Conservation (phyloP, 2,797 vertebrate species). For the Gouania willdenowi region DNA sequence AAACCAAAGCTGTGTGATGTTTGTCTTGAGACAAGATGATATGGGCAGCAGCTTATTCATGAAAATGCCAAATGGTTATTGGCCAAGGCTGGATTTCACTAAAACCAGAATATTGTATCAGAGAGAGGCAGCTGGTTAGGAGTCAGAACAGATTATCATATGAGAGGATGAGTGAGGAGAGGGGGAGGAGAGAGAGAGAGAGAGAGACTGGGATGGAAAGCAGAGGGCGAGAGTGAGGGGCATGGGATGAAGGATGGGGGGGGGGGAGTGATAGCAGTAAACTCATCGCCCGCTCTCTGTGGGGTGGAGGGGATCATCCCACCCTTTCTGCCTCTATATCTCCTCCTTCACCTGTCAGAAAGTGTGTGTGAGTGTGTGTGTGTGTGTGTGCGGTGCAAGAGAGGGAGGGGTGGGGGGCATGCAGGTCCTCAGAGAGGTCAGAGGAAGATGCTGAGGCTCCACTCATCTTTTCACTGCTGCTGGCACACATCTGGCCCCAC, state of each 20-base stretch:
- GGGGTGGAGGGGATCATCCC: constrained; percentile 67
- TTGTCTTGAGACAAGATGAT: constrained; percentile 60
- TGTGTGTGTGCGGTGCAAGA: constrained; percentile 22
- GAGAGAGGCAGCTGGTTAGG: constrained; percentile 79
- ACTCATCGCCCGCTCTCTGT: constrained; percentile 69
- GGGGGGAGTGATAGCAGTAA: constrained; percentile 55
- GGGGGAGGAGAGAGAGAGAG: constrained; percentile 32
- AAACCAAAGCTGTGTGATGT: constrained; percentile 50
- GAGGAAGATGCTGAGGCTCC: constrained; percentile 57
- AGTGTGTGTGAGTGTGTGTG: constrained; percentile 36
- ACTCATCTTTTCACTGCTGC: constrained; percentile 62
- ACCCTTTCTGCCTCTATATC: constrained; percentile 59
- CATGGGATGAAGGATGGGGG: constrained; percentile 27
- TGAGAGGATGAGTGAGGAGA: constrained; percentile 68
- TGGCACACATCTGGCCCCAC: constrained; percentile 70
- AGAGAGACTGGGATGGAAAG: constrained; percentile 48
- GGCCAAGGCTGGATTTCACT: constrained; percentile 76
- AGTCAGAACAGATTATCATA: constrained; percentile 81
- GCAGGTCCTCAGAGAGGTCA: constrained; percentile 73
- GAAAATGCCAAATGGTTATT: constrained; percentile 74
- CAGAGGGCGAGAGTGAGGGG: constrained; percentile 47
- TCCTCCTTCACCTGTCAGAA: constrained; percentile 66
- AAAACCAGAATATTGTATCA: constrained; percentile 81
- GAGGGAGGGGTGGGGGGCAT: constrained; percentile 2
- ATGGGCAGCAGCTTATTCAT: constrained; percentile 66